phyloP scores from a whole-genome alignment of 2,113 vertebrate species.

The Phylloscopus trochilus region DNA sequence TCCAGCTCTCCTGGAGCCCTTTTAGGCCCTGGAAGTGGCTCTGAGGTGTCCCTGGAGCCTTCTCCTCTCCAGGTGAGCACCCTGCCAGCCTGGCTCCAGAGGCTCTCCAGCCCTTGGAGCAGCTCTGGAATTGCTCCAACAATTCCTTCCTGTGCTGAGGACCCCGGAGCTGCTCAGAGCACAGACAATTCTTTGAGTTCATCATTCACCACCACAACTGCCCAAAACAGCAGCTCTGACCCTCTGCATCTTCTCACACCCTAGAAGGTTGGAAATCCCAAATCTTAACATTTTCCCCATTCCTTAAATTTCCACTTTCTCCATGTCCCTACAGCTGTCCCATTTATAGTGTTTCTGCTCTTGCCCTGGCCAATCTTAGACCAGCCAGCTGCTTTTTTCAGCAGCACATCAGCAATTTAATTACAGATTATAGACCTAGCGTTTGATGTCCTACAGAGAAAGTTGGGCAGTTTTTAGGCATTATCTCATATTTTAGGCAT shows the following conservation, averaged over 20 bases:
- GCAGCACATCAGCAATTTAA: constrained; percentile 58
- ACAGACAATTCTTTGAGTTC: background rate
- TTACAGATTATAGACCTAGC: constrained; percentile 52
- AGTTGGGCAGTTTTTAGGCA: constrained; percentile 37
- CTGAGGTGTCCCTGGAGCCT: rapidly evolving
- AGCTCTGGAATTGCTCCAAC: background rate
- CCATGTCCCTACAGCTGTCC: background rate
- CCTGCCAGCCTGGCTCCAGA: background rate
- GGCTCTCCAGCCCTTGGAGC: background rate
- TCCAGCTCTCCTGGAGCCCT: background rate
- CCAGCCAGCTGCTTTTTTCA: constrained; percentile 47
- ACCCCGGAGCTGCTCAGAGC: background rate
- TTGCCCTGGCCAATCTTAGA: background rate
- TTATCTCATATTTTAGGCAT: constrained; percentile 68
- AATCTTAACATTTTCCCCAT: background rate
- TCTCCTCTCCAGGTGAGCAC: background rate
- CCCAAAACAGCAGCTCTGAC: background rate
- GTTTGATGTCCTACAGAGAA: constrained; percentile 50
- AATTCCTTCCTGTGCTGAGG: background rate
- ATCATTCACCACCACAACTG: background rate
- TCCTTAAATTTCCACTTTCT: background rate
- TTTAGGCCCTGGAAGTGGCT: background rate
- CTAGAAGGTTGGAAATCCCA: background rate
- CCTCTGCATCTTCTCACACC: background rate
- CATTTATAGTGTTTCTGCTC: background rate